Evolutionary conservation across 2,888 invertebrate species (phyloP).

Genomic region (Epinotia bilunana): DNA sequence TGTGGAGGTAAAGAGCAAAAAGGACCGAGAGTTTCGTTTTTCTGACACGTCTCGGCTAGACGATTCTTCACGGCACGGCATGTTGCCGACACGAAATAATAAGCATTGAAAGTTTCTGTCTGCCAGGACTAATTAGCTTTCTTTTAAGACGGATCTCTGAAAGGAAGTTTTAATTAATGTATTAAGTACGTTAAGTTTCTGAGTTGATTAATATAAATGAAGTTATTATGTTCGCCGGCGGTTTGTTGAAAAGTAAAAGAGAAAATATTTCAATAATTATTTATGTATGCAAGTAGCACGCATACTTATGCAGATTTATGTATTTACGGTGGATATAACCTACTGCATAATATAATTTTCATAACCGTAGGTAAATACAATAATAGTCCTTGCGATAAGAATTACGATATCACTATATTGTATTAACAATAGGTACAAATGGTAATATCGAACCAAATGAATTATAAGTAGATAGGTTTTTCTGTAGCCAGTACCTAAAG

Average conservation of each 20-base stretch:
- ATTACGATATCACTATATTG: too few relatives aligned
- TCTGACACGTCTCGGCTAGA: constrained; percentile 7
- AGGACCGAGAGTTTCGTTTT: neutral
- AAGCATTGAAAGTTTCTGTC: constrained; percentile 37
- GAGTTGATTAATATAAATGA: constrained; percentile 23
- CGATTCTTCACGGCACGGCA: constrained; percentile 44
- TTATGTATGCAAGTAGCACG: neutral
- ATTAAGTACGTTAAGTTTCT: constrained; percentile 30
- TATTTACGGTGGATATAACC: too few relatives aligned
- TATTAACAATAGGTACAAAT: too few relatives aligned
- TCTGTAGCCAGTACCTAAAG: too few relatives aligned
- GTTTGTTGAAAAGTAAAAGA: neutral
- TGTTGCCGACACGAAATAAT: constrained; percentile 46
- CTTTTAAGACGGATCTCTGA: constrained; percentile 35
- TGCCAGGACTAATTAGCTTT: constrained; percentile 34
- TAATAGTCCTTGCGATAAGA: too few relatives aligned
- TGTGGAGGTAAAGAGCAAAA: neutral
- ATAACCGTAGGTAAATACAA: neutral
- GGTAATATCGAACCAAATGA: too few relatives aligned
- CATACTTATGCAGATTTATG: too few relatives aligned
- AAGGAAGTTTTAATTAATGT: constrained; percentile 43
- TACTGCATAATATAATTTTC: neutral
- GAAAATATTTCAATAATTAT: neutral
- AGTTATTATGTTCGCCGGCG: constrained; percentile 7
- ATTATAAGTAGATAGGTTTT: too few relatives aligned